Base-by-base conservation (phyloP, 2,888 invertebrate genomes). In the Callinectes sapidus region DNA sequence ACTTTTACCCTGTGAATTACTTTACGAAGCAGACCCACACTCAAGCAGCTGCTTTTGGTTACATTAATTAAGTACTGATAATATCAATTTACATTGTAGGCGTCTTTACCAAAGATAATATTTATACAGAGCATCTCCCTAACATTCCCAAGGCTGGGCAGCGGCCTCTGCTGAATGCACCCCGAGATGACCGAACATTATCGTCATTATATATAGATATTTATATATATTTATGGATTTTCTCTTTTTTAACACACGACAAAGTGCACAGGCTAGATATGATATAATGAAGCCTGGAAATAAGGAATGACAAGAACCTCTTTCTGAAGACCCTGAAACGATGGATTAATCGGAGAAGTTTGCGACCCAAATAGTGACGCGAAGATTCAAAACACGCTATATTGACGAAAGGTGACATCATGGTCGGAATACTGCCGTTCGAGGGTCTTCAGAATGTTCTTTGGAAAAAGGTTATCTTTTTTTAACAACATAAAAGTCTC, bases 231-330 rank as follows among this genome's bases (percentile, higher is more conserved):
- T 91, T 55, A 35, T 48, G 42, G 28, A 54, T 54, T 87, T 61
- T 91, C 87, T 91, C 88, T 85, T 61, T 66, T 91, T 91, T 85
- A 93, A 93, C 91, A 93, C 91, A 93, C 92, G 88, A 90, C 91
- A 93, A 93, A 91, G 92, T 91, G 92, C 92, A 93, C 92, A 93
- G 92, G 92, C 89, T 90, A 61, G 92, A 86, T 93, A 91, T 91
- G 86, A 93, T 91, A 92, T 92, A 91, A 93, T 88, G 66, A 91
- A 42, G 89, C 92, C 92, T 85, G 89, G 89, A 90, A 91, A 88
- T 91, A 77, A 93, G 87, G 90, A 77, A 61, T 91, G 77, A 54
- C 66, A 91, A 93, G 92, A 93, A 48, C 92, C 55, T 35, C 18
- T n/a, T 88, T 55, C 92, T 93, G 92, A 93, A 93, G 92, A 93